Evolutionary conservation across 2,888 invertebrate species (phyloP).

Genomic region (Anarsia innoxiella): DNA sequence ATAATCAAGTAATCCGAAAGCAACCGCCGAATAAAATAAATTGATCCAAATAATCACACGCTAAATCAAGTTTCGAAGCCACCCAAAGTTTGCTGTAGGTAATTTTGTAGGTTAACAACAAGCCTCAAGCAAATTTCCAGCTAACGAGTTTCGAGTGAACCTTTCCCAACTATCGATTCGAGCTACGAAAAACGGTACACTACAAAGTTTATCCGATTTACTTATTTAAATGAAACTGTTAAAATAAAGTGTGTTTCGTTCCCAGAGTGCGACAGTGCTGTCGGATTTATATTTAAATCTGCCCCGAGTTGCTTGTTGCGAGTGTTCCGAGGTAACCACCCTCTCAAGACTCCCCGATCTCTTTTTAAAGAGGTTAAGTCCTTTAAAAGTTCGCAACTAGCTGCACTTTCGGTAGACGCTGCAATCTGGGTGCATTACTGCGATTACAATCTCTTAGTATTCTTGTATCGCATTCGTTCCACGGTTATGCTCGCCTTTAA

Average conservation of each 20-base stretch:
- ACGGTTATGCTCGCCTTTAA: too few species aligned
- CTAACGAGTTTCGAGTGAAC: slow-evolving; percentile 3
- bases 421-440: slow-evolving; percentile 16
- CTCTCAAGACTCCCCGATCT: background rate
- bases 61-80: too few species aligned
- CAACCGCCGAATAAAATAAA: too few species aligned
- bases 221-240: slow-evolving; percentile 5
- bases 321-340: slow-evolving; percentile 10
- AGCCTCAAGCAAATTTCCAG: slow-evolving; percentile 1
- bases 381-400: slow-evolving; percentile 9
- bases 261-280: slow-evolving; percentile 10
- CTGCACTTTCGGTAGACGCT: slow-evolving; percentile 7
- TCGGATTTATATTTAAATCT: slow-evolving; percentile 6
- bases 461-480: too few species aligned
- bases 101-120: too few species aligned
- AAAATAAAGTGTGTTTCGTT: slow-evolving; percentile 6
- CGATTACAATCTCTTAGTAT: slow-evolving; percentile 14
- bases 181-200: slow-evolving; percentile 1
- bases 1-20: too few species aligned
- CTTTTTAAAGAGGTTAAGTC: slow-evolving; percentile 12
- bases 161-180: slow-evolving; percentile 7
- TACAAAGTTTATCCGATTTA: slow-evolving; percentile 1
- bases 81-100: too few species aligned
- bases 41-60: too few species aligned
- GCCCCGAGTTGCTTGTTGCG: slow-evolving; percentile 2